Evolutionary conservation across 2,797 vertebrate species (phyloP), one percentile per base, ranked within the genome.

Genomic region (Mionectes olivaceus): DNA sequence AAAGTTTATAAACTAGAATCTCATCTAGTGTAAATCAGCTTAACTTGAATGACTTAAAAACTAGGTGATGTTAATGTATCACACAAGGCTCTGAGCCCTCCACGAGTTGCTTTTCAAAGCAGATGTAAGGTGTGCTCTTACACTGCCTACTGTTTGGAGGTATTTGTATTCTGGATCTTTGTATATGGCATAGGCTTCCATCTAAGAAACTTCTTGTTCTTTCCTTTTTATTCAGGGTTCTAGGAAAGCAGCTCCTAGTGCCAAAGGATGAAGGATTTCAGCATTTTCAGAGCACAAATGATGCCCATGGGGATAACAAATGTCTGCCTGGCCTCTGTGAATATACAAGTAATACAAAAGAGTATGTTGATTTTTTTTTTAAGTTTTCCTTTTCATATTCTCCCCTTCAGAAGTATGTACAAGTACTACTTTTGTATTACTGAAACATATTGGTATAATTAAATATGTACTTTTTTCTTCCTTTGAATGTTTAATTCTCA

Each of bases 231-330:
- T 90, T 65, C 95, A 99, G 98, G 63, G 96, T 99, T 77, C 89
- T 99, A 91, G 98, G 98, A 69, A 98, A 96, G 70, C 98, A 98
- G 67, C 89, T 99, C 22, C 89, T 98, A 19, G 88, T 96, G 24
- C 98, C 98, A 0, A 97, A 97, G n/a, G 98, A 98, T 37, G 98
- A 99, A 89, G 98, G 98, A 13, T 96, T 98, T 95, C 98, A 96
- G 84, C 98, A 98, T 80, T 97, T 98, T 87, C 97, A 97, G 82
- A 96, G 95, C 69, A 94, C 68, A n/a, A 81, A 69, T 46, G 53
- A 92, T 46, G 84, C 39, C 73, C 63, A 39, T 60, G 47, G 92
- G 8, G 71, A 55, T 49, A 47, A 77, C 10, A 77, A 65, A 12
- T 46, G 82, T 22, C 90, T 92, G 32, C 77, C 82, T 63, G 91